phyloP scores from a whole-genome alignment of 2,113 vertebrate genomes.

The Abramis brama region DNA sequence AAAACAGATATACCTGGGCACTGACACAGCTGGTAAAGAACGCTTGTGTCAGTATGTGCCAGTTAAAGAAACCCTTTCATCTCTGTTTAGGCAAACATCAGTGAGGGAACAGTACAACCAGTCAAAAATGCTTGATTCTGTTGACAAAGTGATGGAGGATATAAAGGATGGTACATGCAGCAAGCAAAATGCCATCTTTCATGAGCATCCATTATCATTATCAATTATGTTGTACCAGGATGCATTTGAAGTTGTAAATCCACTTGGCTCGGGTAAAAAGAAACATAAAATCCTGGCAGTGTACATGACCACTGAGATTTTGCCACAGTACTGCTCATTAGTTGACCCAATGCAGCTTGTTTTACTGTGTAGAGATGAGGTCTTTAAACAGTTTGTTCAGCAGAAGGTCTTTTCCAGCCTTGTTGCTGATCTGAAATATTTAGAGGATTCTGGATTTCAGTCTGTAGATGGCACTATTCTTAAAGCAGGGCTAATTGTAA shows the following conservation, averaged over 20 bases:
- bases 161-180: neutral
- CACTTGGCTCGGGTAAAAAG: neutral
- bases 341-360: too few species aligned
- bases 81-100: neutral
- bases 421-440: neutral
- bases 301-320: neutral
- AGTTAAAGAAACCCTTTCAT: neutral
- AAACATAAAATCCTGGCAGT: neutral
- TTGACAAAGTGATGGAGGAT: neutral
- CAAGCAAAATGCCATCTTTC: neutral
- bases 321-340: neutral
- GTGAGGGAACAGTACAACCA: slow-evolving; percentile 1
- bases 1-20: slow-evolving; percentile 2
- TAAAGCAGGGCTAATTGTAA: too few species aligned
- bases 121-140: neutral
- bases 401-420: neutral
- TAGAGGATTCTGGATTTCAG: neutral
- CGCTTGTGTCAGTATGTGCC: neutral
- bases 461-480: too few species aligned
- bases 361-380: neutral
- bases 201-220: neutral
- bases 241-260: neutral
- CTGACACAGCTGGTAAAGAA: slow-evolving; percentile 8
- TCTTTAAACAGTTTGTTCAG: neutral
- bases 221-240: neutral